Base-by-base conservation (phyloP, 2,888 invertebrate species). In the Pheosia tremula region DNA sequence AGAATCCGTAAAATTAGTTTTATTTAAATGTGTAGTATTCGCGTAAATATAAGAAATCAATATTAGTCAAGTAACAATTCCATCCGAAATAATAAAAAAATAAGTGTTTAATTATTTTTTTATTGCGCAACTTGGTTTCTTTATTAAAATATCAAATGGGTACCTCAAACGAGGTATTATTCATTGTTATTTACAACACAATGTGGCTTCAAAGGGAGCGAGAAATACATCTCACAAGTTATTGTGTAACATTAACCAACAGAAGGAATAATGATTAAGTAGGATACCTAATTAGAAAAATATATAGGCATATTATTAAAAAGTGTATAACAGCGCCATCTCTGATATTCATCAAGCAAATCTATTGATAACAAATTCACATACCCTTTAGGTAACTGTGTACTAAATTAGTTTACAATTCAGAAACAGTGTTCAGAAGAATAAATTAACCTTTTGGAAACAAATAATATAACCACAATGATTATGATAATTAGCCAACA, bases 371-470 rank as follows among this genome's bases (percentile, higher is more conserved):
- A 24, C 24, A 24, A 24, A 24, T 24, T 24, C 24, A 24, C 24
- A 24, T 24, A 24, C 24, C 2, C 24, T 24, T 24, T 24, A 24
- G 24, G 11, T n/a, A 47, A n/a, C 3, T n/a, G 5, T 47, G 9
- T 0, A 8, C 43, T 10, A 7, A 56, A 61, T 59, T 64, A 7
- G 50, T 63, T 56, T 53, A 57, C n/a, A 61, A 56, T 1, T 54
- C 9, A 54, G 43, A 56, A 43, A 59, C 36, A 57, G 60, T 58
- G 74, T 65, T 62, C 56, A 60, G 64, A 58, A 71, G 69, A 63
- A 69, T 68, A 63, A 66, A 74, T 67, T 74, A 64, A 61, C 61
- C 59, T 71, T 64, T 60, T 24, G 24, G 24, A 24, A 0, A 24
- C 24, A 62, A n/a, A 63, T 65, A 54, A 63, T 68, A 66, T 58